A percentile compares a stretch with the other conserved stretches of the same genome.
phyloP scores from a whole-genome alignment of 2,888 invertebrate genomes.

The Trisateles emortualis region DNA sequence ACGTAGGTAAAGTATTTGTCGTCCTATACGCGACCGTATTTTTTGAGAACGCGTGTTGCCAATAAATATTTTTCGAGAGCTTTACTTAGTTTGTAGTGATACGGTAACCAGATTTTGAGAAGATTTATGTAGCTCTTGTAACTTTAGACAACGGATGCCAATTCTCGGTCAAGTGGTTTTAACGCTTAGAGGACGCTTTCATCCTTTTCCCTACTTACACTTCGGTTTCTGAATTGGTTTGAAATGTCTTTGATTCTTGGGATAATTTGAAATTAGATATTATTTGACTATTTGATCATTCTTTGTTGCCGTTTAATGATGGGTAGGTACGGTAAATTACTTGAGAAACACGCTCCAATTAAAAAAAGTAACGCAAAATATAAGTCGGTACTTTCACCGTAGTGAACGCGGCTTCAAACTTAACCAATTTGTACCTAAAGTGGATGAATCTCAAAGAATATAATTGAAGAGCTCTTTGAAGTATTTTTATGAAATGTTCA shows the following conservation, averaged over 20 bases:
- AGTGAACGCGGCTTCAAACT: constrained; percentile 5
- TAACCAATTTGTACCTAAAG: constrained; percentile 7
- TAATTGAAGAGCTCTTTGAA: constrained; percentile 1
- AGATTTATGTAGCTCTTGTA: constrained; percentile 19
- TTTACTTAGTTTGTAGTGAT: not conserved
- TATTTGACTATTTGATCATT: not conserved
- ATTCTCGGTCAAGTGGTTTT: constrained; percentile 9
- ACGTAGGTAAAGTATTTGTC: constrained; percentile 21
- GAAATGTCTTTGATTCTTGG: too few species aligned
- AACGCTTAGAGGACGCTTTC: not conserved
- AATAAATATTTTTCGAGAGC: constrained; percentile 1
- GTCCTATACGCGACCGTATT: constrained; percentile 18
- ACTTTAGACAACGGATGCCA: constrained; percentile 21
- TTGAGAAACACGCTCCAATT: not conserved
- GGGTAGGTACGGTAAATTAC: not conserved
- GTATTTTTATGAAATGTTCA: not conserved
- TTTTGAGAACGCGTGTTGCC: constrained; percentile 5
- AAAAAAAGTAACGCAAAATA: not conserved
- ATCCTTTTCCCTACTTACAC: constrained; percentile 4
- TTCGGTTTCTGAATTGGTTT: not conserved
- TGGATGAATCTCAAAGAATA: constrained; percentile 2
- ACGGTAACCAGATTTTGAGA: constrained; percentile 1
- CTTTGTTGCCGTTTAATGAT: not conserved
- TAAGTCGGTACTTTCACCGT: not conserved
- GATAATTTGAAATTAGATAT: not conserved